phyloP scores from a whole-genome alignment of 2,888 invertebrate genomes.

The Macrosiphum euphorbiae region DNA sequence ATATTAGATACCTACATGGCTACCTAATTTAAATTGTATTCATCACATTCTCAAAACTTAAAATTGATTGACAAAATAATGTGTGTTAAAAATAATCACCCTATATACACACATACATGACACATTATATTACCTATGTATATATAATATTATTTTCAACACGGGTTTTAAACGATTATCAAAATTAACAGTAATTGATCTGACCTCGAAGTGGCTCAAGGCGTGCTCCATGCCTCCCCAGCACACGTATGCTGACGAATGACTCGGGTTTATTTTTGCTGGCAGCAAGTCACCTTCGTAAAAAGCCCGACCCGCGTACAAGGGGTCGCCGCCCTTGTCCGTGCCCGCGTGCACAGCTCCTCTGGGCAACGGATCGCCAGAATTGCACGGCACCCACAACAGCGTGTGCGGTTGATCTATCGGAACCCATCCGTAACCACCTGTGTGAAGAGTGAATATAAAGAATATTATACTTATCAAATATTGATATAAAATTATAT shows the following conservation, averaged over 20 bases:
- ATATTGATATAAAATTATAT: background rate
- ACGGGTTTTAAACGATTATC: constrained; percentile 21
- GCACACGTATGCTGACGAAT: constrained; percentile 68
- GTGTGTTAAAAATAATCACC: background rate
- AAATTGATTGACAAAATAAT: no score
- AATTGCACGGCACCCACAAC: constrained; percentile 66
- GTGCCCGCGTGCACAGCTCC: constrained; percentile 76
- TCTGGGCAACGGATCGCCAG: constrained; percentile 72
- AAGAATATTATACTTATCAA: background rate
- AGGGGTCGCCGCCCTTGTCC: constrained; percentile 79
- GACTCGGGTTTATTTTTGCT: constrained; percentile 69
- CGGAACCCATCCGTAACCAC: constrained; percentile 65
- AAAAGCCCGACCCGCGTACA: constrained; percentile 79
- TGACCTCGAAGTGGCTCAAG: constrained; percentile 69
- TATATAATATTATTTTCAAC: background rate
- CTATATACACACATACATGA: background rate
- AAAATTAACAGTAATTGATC: constrained; percentile 46
- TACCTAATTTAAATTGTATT: background rate
- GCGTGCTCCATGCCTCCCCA: constrained; percentile 68
- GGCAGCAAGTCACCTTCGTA: constrained; percentile 69
- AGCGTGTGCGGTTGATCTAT: constrained; percentile 25
- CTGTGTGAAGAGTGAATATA: constrained; percentile 18
- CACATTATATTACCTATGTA: background rate
- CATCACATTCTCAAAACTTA: background rate
- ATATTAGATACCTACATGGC: background rate